Percentiles rank a stretch among this genome's conserved stretches.
phyloP scores from a whole-genome alignment of 2,797 vertebrate species.

The Melanotaenia maccullochi region DNA sequence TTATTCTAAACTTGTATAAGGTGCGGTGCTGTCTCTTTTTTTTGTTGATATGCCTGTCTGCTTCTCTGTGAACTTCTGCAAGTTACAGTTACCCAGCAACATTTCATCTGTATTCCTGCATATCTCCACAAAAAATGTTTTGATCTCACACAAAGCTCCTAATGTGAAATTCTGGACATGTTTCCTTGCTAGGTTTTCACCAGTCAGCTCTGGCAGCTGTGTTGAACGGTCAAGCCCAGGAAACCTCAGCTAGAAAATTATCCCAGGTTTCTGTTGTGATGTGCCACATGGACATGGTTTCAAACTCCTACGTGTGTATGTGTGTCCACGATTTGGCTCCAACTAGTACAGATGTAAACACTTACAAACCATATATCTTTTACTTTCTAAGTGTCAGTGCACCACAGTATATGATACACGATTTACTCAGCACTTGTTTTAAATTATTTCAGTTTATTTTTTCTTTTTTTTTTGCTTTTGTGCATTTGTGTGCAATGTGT shows the following conservation, averaged over 20 bases:
- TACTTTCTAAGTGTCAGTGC: neutral
- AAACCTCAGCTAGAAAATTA: neutral
- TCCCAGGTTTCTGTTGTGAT: neutral
- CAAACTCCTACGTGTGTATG: neutral
- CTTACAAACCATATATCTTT: neutral
- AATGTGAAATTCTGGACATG: slow-evolving; percentile 1
- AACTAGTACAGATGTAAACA: neutral
- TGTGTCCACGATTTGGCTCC: neutral
- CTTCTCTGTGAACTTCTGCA: neutral
- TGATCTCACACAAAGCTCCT: slow-evolving; percentile 7
- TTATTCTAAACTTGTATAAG: neutral
- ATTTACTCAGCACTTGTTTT: neutral
- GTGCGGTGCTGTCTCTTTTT: neutral
- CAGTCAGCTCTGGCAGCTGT: neutral
- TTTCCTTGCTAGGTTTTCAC: neutral
- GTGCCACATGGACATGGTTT: neutral
- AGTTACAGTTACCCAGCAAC: neutral
- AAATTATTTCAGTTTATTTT: too few relatives aligned
- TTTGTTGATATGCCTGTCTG: neutral
- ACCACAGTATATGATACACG: neutral
- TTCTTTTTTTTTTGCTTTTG: too few relatives aligned
- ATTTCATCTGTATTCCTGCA: slow-evolving; percentile 18
- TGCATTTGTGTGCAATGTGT: too few relatives aligned
- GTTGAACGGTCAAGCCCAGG: neutral
- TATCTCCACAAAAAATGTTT: slow-evolving; percentile 2